A percentile compares a stretch with the other conserved stretches of the same genome.
Conservation (phyloP, 1,140 invertebrate genomes). For the Brachionus koreanus region DNA sequence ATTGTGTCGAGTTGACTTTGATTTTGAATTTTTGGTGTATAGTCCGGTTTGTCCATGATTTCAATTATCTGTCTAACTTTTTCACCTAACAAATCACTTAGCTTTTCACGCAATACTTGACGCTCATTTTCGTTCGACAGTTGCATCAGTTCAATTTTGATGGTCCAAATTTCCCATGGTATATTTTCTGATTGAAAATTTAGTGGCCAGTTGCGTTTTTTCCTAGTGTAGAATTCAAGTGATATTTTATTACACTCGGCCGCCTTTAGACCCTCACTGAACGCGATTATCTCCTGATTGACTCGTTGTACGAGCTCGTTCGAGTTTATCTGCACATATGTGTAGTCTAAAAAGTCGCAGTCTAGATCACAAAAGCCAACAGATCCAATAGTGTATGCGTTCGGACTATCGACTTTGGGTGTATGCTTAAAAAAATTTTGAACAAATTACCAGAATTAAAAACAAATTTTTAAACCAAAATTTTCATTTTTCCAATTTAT, state of each 20-base stretch:
- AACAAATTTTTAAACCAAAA: too few relatives aligned
- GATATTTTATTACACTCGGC: constrained; percentile 73
- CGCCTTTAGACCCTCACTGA: constrained; percentile 74
- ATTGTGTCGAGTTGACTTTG: constrained; percentile 84
- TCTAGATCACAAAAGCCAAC: constrained; percentile 90
- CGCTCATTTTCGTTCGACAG: constrained; percentile 80
- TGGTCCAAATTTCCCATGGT: constrained; percentile 95
- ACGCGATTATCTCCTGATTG: constrained; percentile 75
- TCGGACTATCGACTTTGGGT: constrained; percentile 74
- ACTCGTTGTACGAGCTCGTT: constrained; percentile 69
- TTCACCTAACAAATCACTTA: constrained; percentile 83
- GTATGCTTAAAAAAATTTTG: constrained; percentile 65
- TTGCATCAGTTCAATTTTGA: constrained; percentile 79
- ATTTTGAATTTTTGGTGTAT: constrained; percentile 88
- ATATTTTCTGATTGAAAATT: constrained; percentile 69
- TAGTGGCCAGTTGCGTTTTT: constrained; percentile 80
- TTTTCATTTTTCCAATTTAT: too few relatives aligned
- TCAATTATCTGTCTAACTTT: constrained; percentile 89
- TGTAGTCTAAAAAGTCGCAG: constrained; percentile 94
- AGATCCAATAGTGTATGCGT: constrained; percentile 87
- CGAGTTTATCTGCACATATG: constrained; percentile 70
- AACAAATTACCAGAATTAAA: neutral
- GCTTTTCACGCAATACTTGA: constrained; percentile 77
- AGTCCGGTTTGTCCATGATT: constrained; percentile 88
- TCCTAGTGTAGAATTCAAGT: constrained; percentile 89